phyloP scores from a whole-genome alignment of 2,888 invertebrate species.

The Eumacrocentrus americanus region DNA sequence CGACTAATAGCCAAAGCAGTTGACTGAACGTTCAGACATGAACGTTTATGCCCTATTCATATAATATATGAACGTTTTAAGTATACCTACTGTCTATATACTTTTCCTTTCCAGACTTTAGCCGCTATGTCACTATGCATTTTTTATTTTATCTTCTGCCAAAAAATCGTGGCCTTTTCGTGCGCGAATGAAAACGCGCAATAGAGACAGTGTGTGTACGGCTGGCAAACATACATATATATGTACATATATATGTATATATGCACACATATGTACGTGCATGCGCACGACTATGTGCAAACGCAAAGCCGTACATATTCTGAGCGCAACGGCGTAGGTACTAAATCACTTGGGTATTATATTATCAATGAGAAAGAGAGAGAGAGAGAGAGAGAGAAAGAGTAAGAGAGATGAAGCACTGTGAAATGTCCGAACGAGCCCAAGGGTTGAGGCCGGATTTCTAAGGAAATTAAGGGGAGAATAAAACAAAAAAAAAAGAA shows the following conservation, averaged over 20 bases:
- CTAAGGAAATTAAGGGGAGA: constrained; percentile 26
- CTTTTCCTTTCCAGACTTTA: background rate
- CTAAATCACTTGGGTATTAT: constrained; percentile 34
- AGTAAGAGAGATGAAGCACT: too few species aligned
- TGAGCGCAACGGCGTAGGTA: constrained; percentile 25
- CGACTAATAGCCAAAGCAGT: background rate
- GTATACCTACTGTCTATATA: background rate
- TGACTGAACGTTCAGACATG: too few species aligned
- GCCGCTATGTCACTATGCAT: constrained; percentile 5
- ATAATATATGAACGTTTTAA: background rate
- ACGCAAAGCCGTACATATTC: constrained; percentile 30
- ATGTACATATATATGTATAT: background rate
- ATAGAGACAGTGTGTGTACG: constrained; percentile 15
- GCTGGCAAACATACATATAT: constrained; percentile 6
- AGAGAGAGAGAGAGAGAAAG: constrained; percentile 20
- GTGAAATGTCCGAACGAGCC: background rate
- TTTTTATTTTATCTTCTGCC: constrained; percentile 10
- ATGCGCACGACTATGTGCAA: constrained; percentile 6
- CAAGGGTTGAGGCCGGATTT: constrained; percentile 22
- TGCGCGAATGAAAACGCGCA: constrained; percentile 8
- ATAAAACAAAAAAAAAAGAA: constrained; percentile 2
- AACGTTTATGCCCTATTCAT: too few species aligned
- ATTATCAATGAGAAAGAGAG: constrained; percentile 35
- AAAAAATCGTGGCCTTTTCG: constrained; percentile 21
- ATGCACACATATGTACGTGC: background rate